These are phyloP conservation scores for Stomatorhinus ivindoensis DNA, from an alignment of 2,113 vertebrate genomes.

Conservation along the genomic window DNA sequence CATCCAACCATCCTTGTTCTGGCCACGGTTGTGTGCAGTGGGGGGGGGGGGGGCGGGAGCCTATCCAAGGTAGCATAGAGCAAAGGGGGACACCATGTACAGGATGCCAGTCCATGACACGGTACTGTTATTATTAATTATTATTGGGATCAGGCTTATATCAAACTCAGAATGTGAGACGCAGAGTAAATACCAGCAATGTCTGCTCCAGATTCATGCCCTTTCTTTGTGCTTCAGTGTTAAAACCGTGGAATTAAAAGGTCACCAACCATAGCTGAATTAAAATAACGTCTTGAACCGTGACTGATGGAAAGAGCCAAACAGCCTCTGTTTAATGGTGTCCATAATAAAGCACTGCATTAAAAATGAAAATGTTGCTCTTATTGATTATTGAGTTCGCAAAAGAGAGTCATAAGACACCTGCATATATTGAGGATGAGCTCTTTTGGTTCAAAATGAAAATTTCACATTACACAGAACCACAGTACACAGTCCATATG, in stretches of 20 bases:
- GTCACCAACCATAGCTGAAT: constrained; percentile 9
- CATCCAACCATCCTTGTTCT: neutral
- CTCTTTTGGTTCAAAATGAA: neutral
- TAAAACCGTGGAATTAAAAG: constrained; percentile 12
- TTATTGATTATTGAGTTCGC: neutral
- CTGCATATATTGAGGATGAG: neutral
- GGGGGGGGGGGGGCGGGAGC: neutral
- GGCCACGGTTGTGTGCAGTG: neutral
- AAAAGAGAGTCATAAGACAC: neutral
- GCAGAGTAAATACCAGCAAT: neutral
- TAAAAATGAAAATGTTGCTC: neutral
- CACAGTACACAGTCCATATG: neutral
- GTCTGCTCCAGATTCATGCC: neutral
- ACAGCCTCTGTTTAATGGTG: neutral
- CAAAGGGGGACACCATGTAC: neutral
- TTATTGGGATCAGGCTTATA: neutral
- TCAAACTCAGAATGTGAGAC: neutral
- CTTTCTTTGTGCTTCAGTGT: constrained; percentile 1
- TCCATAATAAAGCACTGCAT: neutral
- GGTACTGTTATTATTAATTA: neutral
- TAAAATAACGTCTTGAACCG: neutral
- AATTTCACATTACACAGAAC: neutral
- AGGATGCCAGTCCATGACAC: neutral
- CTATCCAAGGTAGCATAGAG: neutral
- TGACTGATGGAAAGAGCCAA: neutral